Evolutionary conservation across 2,113 vertebrate genomes (phyloP).

Genomic region (Carassius carassius): DNA sequence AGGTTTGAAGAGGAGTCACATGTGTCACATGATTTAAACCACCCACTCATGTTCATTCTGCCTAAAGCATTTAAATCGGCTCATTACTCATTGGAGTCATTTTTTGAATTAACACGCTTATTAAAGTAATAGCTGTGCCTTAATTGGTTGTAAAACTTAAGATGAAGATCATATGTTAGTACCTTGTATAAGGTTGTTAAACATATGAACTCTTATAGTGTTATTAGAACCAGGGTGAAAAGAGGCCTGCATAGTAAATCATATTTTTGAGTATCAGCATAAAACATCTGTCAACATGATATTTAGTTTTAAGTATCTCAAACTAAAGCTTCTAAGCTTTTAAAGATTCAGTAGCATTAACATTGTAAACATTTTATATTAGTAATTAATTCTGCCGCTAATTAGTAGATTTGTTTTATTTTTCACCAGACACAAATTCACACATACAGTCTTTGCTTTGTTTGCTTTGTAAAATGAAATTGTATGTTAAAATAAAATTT

Average conservation of each 20-base stretch:
- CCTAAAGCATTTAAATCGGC: conserved; percentile 15
- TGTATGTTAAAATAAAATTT: too few relatives aligned
- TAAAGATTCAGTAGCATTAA: too few relatives aligned
- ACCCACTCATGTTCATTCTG: conserved; percentile 15
- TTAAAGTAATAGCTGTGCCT: conserved; percentile 28
- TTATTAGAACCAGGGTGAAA: not conserved
- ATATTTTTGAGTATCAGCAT: not conserved
- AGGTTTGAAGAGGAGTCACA: not conserved
- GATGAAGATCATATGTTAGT: not conserved
- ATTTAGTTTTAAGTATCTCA: too few relatives aligned
- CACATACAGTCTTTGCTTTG: too few relatives aligned
- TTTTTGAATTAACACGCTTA: conserved; percentile 14
- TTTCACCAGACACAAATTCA: too few relatives aligned
- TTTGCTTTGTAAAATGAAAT: too few relatives aligned
- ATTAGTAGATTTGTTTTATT: too few relatives aligned
- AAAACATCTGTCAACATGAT: too few relatives aligned
- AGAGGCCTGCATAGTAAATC: not conserved
- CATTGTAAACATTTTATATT: too few relatives aligned
- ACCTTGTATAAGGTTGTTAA: not conserved
- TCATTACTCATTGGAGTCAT: conserved; percentile 23
- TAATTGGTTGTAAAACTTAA: conserved; percentile 29
- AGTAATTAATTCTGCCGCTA: too few relatives aligned
- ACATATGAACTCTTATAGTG: not conserved
- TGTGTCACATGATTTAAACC: conserved; percentile 24
- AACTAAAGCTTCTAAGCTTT: too few relatives aligned